Conservation (phyloP, 1,140 invertebrate genomes). For the Platorchestia sp. region DNA sequence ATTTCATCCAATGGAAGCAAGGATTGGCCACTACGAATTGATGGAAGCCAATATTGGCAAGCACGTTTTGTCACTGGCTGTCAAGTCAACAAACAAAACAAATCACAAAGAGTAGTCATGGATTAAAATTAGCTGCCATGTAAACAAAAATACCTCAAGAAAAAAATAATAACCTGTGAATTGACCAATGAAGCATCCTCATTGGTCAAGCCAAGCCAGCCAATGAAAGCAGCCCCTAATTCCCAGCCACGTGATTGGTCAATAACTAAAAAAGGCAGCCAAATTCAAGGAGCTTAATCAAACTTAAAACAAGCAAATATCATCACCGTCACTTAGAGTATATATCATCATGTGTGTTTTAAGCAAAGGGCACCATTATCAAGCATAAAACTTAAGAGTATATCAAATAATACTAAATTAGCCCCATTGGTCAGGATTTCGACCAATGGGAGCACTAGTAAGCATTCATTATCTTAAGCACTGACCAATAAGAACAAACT, state of each 20-base stretch:
- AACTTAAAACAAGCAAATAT: background rate
- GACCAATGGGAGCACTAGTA: background rate
- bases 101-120: background rate
- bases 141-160: background rate
- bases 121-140: background rate
- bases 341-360: no score
- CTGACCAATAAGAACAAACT: background rate
- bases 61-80: background rate
- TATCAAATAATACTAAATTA: background rate
- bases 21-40: background rate
- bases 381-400: background rate
- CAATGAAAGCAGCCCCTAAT: background rate
- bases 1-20: constrained; percentile 1
- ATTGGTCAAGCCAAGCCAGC: background rate
- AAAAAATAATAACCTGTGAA: background rate
- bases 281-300: background rate
- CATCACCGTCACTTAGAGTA: no score
- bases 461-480: constrained; percentile 1
- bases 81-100: background rate
- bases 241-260: background rate
- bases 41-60: background rate
- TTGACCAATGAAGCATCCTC: background rate
- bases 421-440: background rate
- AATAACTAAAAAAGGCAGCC: background rate
- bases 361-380: background rate